These are phyloP conservation scores for Oegoconia quadripuncta DNA, from an alignment of 2,888 invertebrate genomes.

Conservation along the genomic window DNA sequence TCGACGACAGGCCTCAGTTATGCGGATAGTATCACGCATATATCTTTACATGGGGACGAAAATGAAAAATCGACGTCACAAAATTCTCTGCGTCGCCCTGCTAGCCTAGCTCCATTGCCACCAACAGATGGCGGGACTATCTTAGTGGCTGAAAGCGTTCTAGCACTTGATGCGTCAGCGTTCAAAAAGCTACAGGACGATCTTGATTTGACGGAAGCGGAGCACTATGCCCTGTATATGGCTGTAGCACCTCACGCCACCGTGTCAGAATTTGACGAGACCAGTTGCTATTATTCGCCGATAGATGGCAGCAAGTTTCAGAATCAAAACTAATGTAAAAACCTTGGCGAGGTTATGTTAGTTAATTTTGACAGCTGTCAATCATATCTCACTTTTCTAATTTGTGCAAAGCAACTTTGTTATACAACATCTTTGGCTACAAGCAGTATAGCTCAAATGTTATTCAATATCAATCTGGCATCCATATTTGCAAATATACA, in stretches of 20 bases:
- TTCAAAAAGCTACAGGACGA: conserved; percentile 70
- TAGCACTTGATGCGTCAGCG: conserved; percentile 62
- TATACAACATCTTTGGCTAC: too few relatives aligned
- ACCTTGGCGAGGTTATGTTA: background rate
- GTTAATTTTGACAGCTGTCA: background rate
- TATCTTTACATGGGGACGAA: conserved; percentile 81
- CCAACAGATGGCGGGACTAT: conserved; percentile 78
- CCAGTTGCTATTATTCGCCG: conserved; percentile 91
- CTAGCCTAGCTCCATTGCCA: conserved; percentile 56
- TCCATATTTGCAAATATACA: too few relatives aligned
- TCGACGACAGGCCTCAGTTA: conserved; percentile 63
- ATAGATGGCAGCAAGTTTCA: conserved; percentile 87
- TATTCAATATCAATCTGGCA: background rate
- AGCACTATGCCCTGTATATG: conserved; percentile 92
- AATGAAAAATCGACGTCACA: conserved; percentile 57
- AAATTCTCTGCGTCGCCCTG: conserved; percentile 42
- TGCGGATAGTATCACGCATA: conserved; percentile 82
- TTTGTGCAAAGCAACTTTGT: too few relatives aligned
- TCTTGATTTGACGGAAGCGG: conserved; percentile 90
- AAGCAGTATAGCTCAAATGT: background rate
- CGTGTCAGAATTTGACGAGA: conserved; percentile 92
- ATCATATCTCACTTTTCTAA: too few relatives aligned
- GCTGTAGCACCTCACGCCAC: conserved; percentile 92
- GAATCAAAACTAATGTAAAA: conserved; percentile 26
- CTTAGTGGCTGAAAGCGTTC: conserved; percentile 76